A percentile compares a stretch with the other conserved stretches of the same genome.
phyloP scores from a whole-genome alignment of 2,797 vertebrate species.

The Onychomys arenicola region DNA sequence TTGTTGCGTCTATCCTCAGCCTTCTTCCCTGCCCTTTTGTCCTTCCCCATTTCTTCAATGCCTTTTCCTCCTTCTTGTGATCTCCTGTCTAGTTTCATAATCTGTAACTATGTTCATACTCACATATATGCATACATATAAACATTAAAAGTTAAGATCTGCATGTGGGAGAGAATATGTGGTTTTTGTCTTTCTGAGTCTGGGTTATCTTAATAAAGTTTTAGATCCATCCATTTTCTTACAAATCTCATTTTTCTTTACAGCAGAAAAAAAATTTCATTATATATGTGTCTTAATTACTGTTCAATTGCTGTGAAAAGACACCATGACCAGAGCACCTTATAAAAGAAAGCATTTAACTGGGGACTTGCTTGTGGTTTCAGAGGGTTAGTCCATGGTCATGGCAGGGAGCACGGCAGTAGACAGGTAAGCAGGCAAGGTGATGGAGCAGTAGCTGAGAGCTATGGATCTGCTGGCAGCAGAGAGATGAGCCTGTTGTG shows the following conservation, averaged over 20 bases:
- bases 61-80: background rate
- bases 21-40: background rate
- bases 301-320: background rate
- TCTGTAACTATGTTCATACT: background rate
- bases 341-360: background rate
- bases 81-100: background rate
- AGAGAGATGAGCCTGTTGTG: background rate
- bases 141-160: background rate
- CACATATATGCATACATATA: background rate
- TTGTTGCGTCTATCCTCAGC: background rate
- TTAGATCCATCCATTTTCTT: background rate
- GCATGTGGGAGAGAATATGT: background rate
- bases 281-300: no score
- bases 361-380: background rate
- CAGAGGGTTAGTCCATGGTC: background rate
- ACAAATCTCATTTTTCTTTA: no score
- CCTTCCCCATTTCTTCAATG: background rate
- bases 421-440: background rate
- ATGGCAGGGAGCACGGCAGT: background rate
- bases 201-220: background rate
- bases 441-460: background rate
- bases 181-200: background rate
- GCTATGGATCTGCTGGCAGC: background rate
- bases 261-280: no score
- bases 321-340: background rate